Evolutionary conservation across 2,113 vertebrate genomes (phyloP), one percentile per base, ranked within the genome.

Genomic region (Chionodraco myersi): DNA sequence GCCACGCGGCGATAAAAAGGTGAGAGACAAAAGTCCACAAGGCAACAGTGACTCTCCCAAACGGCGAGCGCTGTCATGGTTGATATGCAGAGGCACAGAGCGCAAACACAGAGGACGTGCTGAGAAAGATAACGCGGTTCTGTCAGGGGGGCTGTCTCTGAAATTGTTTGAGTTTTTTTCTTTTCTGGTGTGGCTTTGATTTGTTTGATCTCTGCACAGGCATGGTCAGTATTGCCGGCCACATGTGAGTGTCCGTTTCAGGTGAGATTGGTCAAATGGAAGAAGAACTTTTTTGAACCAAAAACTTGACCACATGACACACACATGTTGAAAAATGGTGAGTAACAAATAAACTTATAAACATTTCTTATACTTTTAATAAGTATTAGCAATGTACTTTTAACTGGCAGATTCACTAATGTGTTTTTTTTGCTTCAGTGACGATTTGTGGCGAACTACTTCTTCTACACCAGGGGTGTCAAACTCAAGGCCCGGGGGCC

Each of bases 1-100:
- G 80, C 67, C 77, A 72, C 83, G 77, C n/a, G 6, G 70, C 11
- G 58, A 86, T 84, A 79, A 88, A 89, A 88, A 79, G 79, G 78
- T 80, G 76, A 74, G 75, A 73, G 56, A 79, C 77, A 63, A 80
- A 41, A 34, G 70, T 69, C 79, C 81, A 63, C 80, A 78, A 73
- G 86, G 79, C 48, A 87, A 77, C 78, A 80, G 16, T 10, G 69
- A 59, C 52, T 47, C 58, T 71, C 56, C 82, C 83, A 67, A 78
- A 84, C 45, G 83, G 75, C 67, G 45, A 1, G 13, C 51, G 77
- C 75, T 80, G 61, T 56, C 8, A 57, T 48, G 73, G 64, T 89
- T 88, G 70, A 69, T 76, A 79, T 86, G 77, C 87, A 88, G 72
- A 77, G 75, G 56, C 83, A 78, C 77, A 79, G 1, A 72, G 68